phyloP scores from a whole-genome alignment of 2,113 vertebrate genomes.

The Lasiurus borealis region DNA sequence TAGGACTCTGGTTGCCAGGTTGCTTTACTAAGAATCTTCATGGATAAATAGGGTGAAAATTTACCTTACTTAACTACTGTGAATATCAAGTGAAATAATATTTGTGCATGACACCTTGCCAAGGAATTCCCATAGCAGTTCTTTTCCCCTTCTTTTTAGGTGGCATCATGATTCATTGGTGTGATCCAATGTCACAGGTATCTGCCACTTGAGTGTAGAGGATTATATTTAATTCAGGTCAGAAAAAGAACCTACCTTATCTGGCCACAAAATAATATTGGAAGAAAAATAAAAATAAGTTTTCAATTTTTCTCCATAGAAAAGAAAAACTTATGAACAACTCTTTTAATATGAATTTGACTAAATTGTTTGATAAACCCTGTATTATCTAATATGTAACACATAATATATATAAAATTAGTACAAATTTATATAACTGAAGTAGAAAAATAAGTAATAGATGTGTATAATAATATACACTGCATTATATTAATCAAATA shows the following conservation, averaged over 20 bases:
- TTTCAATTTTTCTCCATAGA: constrained; percentile 15
- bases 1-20: neutral
- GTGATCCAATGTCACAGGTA: neutral
- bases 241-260: neutral
- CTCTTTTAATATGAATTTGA: neutral
- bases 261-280: neutral
- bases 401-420: neutral
- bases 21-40: neutral
- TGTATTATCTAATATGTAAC: neutral
- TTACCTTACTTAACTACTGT: neutral
- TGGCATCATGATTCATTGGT: neutral
- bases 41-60: neutral
- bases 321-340: neutral
- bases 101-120: neutral
- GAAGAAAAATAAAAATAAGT: neutral
- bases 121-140: neutral
- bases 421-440: neutral
- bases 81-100: neutral
- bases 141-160: neutral
- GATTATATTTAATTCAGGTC: neutral
- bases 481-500: neutral
- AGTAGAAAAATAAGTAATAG: neutral
- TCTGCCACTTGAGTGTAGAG: neutral
- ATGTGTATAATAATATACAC: neutral
- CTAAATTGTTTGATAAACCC: neutral